Evolutionary conservation across 2,113 vertebrate species (phyloP).

Genomic region (Colinus virginianus): DNA sequence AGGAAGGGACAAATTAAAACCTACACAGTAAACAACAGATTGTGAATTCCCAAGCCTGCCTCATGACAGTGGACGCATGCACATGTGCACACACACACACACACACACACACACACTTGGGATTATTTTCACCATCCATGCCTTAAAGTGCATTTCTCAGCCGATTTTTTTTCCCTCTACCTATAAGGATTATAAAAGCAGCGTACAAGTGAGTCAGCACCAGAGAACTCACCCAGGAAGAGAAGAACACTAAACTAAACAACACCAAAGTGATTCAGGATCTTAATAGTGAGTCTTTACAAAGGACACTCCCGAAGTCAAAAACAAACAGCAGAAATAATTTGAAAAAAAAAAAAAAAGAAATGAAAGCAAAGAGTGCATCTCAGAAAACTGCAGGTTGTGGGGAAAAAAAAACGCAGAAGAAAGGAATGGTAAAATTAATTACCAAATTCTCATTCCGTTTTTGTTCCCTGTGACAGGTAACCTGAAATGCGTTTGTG

Average conservation of each 20-base stretch:
- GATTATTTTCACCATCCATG: background rate
- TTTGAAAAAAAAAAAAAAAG: background rate
- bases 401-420: background rate
- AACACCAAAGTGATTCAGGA: background rate
- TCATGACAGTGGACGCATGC: accelerated
- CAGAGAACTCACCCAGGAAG: background rate
- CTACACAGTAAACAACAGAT: background rate
- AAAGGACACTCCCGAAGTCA: background rate
- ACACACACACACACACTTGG: background rate
- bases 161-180: background rate
- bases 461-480: background rate
- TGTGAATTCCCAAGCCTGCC: background rate
- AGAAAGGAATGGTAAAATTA: background rate
- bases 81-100: accelerated
- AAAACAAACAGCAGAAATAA: background rate
- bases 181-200: background rate
- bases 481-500: background rate
- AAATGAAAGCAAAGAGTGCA: accelerated
- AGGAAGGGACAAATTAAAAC: background rate
- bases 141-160: background rate
- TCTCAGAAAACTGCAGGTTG: background rate
- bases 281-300: background rate
- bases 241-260: background rate
- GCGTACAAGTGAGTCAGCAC: background rate
- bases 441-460: background rate